Evolutionary conservation across 2,888 invertebrate species (phyloP).

Genomic region (Cheiracanthium punctorium): DNA sequence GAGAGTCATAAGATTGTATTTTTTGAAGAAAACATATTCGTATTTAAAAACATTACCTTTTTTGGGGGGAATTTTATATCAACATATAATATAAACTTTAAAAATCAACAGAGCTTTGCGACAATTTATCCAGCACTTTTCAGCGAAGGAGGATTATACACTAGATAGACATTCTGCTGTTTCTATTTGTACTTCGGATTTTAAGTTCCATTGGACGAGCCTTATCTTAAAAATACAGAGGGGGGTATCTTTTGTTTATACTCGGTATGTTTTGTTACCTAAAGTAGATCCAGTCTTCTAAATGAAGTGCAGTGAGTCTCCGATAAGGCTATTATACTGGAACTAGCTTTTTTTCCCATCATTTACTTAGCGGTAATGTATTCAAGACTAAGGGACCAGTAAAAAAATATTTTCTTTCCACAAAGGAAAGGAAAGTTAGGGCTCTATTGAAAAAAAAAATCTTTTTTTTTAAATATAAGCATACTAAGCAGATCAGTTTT

Average conservation of each 20-base stretch:
- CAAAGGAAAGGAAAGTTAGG: background rate
- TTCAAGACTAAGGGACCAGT: too few relatives aligned
- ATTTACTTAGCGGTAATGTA: background rate
- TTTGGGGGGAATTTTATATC: too few relatives aligned
- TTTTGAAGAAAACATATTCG: too few relatives aligned
- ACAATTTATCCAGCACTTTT: slow-evolving; percentile 33
- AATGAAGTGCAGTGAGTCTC: background rate
- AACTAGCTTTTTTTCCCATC: background rate
- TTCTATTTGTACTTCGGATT: slow-evolving; percentile 46
- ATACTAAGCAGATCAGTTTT: background rate
- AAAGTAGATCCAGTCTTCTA: background rate
- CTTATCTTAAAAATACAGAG: slow-evolving; percentile 20
- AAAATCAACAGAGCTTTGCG: background rate
- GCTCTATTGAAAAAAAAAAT: background rate
- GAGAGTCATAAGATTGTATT: too few relatives aligned
- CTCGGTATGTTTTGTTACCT: background rate
- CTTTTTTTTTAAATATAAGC: background rate
- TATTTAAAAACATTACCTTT: too few relatives aligned
- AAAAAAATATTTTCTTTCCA: slow-evolving; percentile 6
- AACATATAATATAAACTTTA: too few relatives aligned
- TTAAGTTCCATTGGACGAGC: slow-evolving; percentile 20
- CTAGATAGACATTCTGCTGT: slow-evolving; percentile 34
- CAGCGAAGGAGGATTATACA: slow-evolving; percentile 23
- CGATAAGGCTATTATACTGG: background rate
- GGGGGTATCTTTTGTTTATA: slow-evolving; percentile 12